Evolutionary conservation across 2,888 invertebrate species (phyloP).

Genomic region (Patella pellucida): DNA sequence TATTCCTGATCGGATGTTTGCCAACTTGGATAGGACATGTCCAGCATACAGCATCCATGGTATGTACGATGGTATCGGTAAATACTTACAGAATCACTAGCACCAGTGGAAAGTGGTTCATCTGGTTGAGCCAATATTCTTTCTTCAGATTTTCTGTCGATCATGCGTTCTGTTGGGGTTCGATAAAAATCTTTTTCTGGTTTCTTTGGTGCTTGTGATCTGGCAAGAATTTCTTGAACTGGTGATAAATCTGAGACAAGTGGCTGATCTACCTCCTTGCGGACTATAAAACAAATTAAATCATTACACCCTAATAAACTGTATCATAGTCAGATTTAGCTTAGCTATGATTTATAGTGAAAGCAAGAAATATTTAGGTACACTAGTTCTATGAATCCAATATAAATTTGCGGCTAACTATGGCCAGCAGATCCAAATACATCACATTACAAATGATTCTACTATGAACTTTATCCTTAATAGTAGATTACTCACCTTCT

Average conservation of each 20-base stretch:
- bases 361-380: not conserved
- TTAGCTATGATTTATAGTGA: not conserved
- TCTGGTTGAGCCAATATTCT: conserved; percentile 44
- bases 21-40: too few relatives aligned
- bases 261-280: conserved; percentile 14
- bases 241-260: conserved; percentile 20
- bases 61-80: not conserved
- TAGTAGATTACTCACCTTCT: conserved; percentile 76
- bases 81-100: conserved; percentile 20
- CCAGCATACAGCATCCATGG: too few relatives aligned
- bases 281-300: not conserved
- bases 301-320: not conserved
- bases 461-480: too few relatives aligned
- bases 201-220: conserved; percentile 37
- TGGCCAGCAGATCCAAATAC: too few relatives aligned
- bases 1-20: too few relatives aligned
- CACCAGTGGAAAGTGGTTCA: conserved; percentile 26
- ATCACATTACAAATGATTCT: too few relatives aligned
- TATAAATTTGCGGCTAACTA: not conserved
- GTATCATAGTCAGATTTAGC: not conserved
- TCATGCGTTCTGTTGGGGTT: conserved; percentile 45
- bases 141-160: conserved; percentile 50
- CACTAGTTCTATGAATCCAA: not conserved
- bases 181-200: conserved; percentile 49
- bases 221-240: conserved; percentile 34